These are phyloP conservation scores for Sebastes aleutianus DNA, from an alignment of 2,797 vertebrate species.

Conservation along the genomic window DNA sequence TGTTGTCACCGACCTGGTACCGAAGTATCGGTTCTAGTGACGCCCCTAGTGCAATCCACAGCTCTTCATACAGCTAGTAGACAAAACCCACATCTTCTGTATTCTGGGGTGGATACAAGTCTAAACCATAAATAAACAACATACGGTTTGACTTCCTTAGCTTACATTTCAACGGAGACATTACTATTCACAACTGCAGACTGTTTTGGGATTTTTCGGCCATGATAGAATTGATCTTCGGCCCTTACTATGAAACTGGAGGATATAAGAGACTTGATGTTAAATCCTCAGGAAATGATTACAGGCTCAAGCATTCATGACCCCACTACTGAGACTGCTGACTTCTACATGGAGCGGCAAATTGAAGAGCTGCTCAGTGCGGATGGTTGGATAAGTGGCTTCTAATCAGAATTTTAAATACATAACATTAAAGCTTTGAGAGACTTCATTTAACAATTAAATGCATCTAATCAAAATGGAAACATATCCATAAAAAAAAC, in stretches of 20 bases:
- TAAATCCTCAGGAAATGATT: slow-evolving; percentile 12
- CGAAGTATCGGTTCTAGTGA: not conserved
- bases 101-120: not conserved
- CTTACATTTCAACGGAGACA: not conserved
- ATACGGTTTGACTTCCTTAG: not conserved
- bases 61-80: not conserved
- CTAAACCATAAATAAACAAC: not conserved
- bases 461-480: not conserved
- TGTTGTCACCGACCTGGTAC: too few relatives aligned
- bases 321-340: not conserved
- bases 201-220: not conserved
- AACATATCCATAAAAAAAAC: not conserved
- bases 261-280: not conserved
- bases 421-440: not conserved
- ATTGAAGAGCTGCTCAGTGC: not conserved
- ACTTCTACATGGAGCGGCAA: not conserved
- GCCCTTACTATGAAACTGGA: not conserved
- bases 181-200: not conserved
- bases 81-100: not conserved
- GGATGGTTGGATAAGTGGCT: not conserved
- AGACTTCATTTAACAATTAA: not conserved
- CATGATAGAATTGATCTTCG: not conserved
- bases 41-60: not conserved
- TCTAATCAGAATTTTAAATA: not conserved
- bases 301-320: slow-evolving; percentile 5